These are phyloP conservation scores for Entomyzon cyanotis DNA, from an alignment of 2,113 vertebrate genomes.

Conservation along the genomic window DNA sequence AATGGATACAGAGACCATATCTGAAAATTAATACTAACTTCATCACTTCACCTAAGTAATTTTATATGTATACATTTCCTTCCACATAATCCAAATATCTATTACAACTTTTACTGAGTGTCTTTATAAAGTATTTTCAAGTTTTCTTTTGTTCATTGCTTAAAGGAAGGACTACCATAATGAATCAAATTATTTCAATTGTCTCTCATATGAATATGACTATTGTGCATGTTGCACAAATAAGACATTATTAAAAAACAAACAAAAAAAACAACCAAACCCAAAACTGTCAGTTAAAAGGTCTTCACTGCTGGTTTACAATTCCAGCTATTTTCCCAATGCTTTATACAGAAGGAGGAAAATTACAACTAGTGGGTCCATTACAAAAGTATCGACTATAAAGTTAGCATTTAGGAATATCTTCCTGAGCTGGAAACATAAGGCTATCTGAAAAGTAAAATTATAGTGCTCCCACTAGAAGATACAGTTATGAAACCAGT, in stretches of 20 bases:
- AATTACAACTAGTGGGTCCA: not conserved
- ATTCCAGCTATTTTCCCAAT: not conserved
- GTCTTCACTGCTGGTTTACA: not conserved
- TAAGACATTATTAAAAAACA: not conserved
- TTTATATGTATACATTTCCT: not conserved
- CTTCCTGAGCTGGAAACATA: not conserved
- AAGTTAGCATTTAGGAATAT: not conserved
- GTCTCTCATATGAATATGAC: not conserved
- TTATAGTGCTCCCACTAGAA: not conserved
- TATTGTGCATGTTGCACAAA: not conserved
- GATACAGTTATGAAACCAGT: not conserved
- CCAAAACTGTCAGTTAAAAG: not conserved
- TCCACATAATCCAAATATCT: not conserved
- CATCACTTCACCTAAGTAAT: not conserved
- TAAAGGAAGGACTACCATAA: not conserved
- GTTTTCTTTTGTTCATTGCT: not conserved
- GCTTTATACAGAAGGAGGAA: not conserved
- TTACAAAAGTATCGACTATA: not conserved
- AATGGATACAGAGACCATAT: not conserved
- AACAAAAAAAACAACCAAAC: not conserved
- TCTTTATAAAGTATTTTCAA: not conserved
- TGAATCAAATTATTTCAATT: not conserved
- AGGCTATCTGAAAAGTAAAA: not conserved
- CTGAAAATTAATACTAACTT: not conserved
- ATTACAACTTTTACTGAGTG: not conserved